Base-by-base conservation (phyloP, 2,797 vertebrate genomes). In the Ciconia nigra region DNA sequence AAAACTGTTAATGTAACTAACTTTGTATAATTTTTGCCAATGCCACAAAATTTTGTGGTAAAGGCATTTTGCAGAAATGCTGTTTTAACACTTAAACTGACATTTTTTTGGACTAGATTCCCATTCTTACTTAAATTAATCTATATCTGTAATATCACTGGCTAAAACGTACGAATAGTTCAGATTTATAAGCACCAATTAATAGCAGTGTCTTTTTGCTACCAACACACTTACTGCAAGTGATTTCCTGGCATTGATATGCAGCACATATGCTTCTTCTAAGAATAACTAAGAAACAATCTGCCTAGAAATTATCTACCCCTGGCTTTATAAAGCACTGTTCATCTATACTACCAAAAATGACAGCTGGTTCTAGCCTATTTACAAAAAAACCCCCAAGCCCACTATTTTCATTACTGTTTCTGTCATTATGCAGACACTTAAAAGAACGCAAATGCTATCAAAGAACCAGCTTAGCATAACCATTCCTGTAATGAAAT, bases 231-330 rank as follows among this genome's bases (percentile, higher is more conserved):
- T 96, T 89, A 84, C 91, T 78, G 59, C 86, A 97, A 97, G 94
- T 96, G 87, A 93, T 96, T 96, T 97, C 72, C 87, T 98, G 97
- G 92, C 96, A 96, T 80, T 87, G 62, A 58, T 92, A 87, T 86
- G 51, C 69, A 83, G 63, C 82, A 96, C 96, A 97, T 97, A 97
- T 97, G 97, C 42, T 97, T 95, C 84, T 93, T 92, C 97, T 97
- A 97, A 98, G 96, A 98, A 97, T 97, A 98, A 96, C 94, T 96
- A 96, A 97, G 86, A 94, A 96, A 93, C 87, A 97, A 96, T 96
- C 94, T 98, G 96, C 93, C 96, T 94, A 94, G 95, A 95, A 97
- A 89, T 93, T 94, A 96, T 97, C 89, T 94, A 94, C 90, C 63
- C 46, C 79, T 93, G 39, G 69, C 65, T 94, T 54, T 87, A 46